Evolutionary conservation across 2,888 invertebrate species (phyloP).

Genomic region (Alloscopus bannaensis): DNA sequence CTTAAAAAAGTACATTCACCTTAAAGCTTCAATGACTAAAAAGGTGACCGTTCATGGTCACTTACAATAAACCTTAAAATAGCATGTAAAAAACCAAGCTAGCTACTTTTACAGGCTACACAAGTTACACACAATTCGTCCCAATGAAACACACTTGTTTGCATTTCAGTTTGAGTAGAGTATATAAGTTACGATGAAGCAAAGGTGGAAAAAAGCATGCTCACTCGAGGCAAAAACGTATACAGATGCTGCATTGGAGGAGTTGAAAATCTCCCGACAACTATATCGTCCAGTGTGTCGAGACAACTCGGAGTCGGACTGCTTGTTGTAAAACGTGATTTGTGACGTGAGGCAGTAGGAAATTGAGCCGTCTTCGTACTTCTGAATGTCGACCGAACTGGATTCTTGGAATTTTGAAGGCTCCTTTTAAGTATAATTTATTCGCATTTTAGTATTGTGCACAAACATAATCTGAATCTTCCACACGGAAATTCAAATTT

Average conservation of each 20-base stretch:
- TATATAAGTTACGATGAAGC: too few relatives aligned
- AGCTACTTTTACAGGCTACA: too few relatives aligned
- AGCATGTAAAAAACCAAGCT: background rate
- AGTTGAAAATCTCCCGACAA: conserved; percentile 61
- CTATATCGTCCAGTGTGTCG: conserved; percentile 60
- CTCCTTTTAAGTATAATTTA: conserved; percentile 31
- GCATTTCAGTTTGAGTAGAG: too few relatives aligned
- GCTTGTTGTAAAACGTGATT: conserved; percentile 59
- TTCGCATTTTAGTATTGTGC: background rate
- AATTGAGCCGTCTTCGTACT: conserved; percentile 49
- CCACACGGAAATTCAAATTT: too few relatives aligned
- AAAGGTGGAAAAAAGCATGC: too few relatives aligned
- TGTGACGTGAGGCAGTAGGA: conserved; percentile 56
- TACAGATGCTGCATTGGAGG: conserved; percentile 30
- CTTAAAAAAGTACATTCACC: too few relatives aligned
- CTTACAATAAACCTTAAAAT: background rate
- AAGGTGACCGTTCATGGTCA: too few relatives aligned
- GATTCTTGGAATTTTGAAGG: conserved; percentile 64
- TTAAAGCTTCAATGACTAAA: too few relatives aligned
- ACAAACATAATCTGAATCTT: too few relatives aligned
- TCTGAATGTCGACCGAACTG: conserved; percentile 53
- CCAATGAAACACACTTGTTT: too few relatives aligned
- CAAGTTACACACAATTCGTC: too few relatives aligned
- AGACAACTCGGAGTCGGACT: conserved; percentile 54
- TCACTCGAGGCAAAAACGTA: conserved; percentile 63